Percentiles rank a stretch among this genome's conserved stretches.
Evolutionary conservation across 1,140 invertebrate species (phyloP).

Genomic region (Aphis gossypii): DNA sequence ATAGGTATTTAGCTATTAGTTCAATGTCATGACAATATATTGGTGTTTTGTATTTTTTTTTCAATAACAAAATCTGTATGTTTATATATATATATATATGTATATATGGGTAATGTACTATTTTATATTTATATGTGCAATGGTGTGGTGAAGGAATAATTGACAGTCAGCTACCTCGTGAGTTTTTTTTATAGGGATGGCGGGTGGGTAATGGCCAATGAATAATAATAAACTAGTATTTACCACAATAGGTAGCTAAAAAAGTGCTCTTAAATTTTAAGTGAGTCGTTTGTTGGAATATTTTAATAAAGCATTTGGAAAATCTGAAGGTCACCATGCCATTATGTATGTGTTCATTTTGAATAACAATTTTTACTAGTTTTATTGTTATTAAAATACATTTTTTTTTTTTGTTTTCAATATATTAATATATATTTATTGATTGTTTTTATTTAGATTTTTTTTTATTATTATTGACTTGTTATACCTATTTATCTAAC

Average conservation of each 20-base stretch:
- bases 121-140: background rate
- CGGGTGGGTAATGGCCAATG: too few species aligned
- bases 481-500: background rate
- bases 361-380: background rate
- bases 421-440: background rate
- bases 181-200: too few species aligned
- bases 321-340: too few species aligned
- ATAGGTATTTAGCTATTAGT: background rate
- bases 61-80: background rate
- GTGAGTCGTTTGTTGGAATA: background rate
- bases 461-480: background rate
- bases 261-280: too few species aligned
- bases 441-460: background rate
- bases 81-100: background rate
- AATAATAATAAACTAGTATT: too few species aligned
- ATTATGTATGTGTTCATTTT: slow-evolving; percentile 31
- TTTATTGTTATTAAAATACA: background rate
- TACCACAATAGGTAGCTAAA: too few species aligned
- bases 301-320: too few species aligned
- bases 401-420: background rate
- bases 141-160: too few species aligned
- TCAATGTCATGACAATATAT: background rate
- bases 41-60: slow-evolving; percentile 37
- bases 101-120: background rate
- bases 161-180: too few species aligned